Evolutionary conservation across 64 coral and sea anemone species (phyloP).

Genomic region (Catalaphyllia jardinei): DNA sequence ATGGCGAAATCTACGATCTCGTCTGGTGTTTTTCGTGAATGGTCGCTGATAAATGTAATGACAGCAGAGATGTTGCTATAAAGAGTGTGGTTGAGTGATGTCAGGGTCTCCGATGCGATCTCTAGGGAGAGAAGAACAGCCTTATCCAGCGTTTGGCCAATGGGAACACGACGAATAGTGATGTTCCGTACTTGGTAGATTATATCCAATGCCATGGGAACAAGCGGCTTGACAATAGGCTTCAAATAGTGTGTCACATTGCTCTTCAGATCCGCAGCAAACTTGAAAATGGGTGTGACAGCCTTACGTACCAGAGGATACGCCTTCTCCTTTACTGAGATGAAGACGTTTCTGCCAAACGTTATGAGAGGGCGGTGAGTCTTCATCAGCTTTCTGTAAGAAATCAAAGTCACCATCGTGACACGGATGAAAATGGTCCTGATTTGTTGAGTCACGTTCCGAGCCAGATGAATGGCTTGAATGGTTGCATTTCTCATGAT

Average conservation of each 20-base stretch:
- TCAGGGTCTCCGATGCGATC: constrained; percentile 33
- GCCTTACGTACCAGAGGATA: constrained; percentile 43
- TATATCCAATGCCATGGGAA: constrained; percentile 46
- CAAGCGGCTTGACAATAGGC: constrained; percentile 62
- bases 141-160: constrained; percentile 66
- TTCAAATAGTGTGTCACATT: constrained; percentile 50
- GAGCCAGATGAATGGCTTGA: constrained; percentile 61
- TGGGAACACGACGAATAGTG: constrained; percentile 49
- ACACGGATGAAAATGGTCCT: constrained; percentile 46
- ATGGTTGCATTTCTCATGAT: constrained; percentile 64
- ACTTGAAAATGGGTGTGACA: constrained; percentile 16
- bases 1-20: constrained; percentile 80
- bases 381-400: constrained; percentile 49
- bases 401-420: constrained; percentile 27
- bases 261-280: constrained; percentile 38
- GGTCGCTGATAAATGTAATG: constrained; percentile 66
- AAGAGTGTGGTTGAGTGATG: constrained; percentile 69
- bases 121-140: constrained; percentile 48
- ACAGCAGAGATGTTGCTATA: constrained; percentile 55
- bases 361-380: constrained; percentile 50
- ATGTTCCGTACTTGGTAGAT: constrained; percentile 74
- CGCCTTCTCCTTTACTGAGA: constrained; percentile 60
- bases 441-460: constrained; percentile 67
- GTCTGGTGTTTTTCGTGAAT: constrained; percentile 70
- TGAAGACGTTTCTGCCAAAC: constrained; percentile 41